Evolutionary conservation across 2,797 vertebrate species (phyloP).

Genomic region (Oryzias dopingdopingensis): DNA sequence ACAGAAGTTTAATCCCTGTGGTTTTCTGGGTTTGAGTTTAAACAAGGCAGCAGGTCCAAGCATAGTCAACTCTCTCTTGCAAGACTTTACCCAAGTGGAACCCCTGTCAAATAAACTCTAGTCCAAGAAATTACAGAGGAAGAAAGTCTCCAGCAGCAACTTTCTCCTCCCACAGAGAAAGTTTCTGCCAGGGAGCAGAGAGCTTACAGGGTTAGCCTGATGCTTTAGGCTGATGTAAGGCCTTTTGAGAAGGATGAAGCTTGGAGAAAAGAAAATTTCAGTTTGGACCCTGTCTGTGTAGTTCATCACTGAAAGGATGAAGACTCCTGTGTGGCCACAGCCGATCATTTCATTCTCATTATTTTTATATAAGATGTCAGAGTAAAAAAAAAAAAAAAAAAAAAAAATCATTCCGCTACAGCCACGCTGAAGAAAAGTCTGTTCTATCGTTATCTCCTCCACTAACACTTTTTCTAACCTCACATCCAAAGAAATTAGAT

Average conservation of each 20-base stretch:
- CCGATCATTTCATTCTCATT: slow-evolving; percentile 51
- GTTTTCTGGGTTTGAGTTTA: slow-evolving; percentile 52
- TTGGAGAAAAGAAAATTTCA: slow-evolving; percentile 17
- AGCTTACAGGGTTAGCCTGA: slow-evolving; percentile 23
- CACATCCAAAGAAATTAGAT: slow-evolving; percentile 10
- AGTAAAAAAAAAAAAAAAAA: slow-evolving; percentile 12
- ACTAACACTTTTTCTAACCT: slow-evolving; percentile 3
- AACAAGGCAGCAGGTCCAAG: slow-evolving; percentile 49
- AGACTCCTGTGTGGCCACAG: slow-evolving; percentile 46
- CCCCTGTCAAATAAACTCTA: slow-evolving; percentile 51
- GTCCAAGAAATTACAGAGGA: slow-evolving; percentile 36
- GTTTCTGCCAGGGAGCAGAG: slow-evolving; percentile 20
- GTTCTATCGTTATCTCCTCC: background rate
- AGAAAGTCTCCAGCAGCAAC: slow-evolving; percentile 24
- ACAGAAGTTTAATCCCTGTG: slow-evolving; percentile 60
- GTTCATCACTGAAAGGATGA: slow-evolving; percentile 42
- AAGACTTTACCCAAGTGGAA: slow-evolving; percentile 56
- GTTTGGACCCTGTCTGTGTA: slow-evolving; percentile 28
- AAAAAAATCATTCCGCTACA: slow-evolving; percentile 15
- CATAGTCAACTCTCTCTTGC: slow-evolving; percentile 29
- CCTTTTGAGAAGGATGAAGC: slow-evolving; percentile 43
- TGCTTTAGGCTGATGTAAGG: slow-evolving; percentile 40
- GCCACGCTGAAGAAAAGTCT: slow-evolving; percentile 13
- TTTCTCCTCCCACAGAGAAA: slow-evolving; percentile 25
- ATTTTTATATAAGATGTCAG: slow-evolving; percentile 50